phyloP scores from a whole-genome alignment of 2,888 invertebrate genomes.

The Thereva nobilitata region DNA sequence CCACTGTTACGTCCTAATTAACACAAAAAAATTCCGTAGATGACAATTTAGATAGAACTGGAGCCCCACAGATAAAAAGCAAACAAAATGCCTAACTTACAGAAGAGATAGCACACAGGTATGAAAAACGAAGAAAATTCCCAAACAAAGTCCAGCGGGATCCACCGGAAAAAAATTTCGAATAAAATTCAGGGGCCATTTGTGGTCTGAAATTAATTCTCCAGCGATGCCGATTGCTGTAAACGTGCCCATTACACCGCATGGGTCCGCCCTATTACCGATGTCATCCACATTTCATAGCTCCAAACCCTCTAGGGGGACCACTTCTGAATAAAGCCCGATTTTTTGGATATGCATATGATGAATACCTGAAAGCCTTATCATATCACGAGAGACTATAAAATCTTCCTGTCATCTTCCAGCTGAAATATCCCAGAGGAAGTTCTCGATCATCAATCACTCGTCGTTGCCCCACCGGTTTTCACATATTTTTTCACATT shows the following conservation, averaged over 20 bases:
- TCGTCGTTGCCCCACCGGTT: slow-evolving; percentile 5
- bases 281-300: slow-evolving; percentile 31
- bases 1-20: slow-evolving; percentile 21
- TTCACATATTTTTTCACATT: not conserved
- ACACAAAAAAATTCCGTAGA: slow-evolving; percentile 11
- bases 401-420: slow-evolving; percentile 31
- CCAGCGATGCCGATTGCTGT: slow-evolving; percentile 8
- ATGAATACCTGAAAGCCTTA: slow-evolving; percentile 25
- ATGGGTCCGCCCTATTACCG: slow-evolving; percentile 9
- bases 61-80: not conserved
- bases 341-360: slow-evolving; percentile 16
- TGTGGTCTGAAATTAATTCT: slow-evolving; percentile 21
- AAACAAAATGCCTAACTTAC: not conserved
- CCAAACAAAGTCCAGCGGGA: slow-evolving; percentile 4
- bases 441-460: slow-evolving; percentile 34
- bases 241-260: slow-evolving; percentile 17
- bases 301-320: slow-evolving; percentile 4
- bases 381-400: slow-evolving; percentile 13
- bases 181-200: slow-evolving; percentile 8
- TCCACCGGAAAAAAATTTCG: not conserved
- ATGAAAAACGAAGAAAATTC: not conserved
- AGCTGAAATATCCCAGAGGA: slow-evolving; percentile 28
- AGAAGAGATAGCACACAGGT: not conserved
- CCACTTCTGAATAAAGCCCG: slow-evolving; percentile 1
- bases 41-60: slow-evolving; percentile 19